Conservation (phyloP, 2,113 vertebrate species). For the Hippolais icterina region DNA sequence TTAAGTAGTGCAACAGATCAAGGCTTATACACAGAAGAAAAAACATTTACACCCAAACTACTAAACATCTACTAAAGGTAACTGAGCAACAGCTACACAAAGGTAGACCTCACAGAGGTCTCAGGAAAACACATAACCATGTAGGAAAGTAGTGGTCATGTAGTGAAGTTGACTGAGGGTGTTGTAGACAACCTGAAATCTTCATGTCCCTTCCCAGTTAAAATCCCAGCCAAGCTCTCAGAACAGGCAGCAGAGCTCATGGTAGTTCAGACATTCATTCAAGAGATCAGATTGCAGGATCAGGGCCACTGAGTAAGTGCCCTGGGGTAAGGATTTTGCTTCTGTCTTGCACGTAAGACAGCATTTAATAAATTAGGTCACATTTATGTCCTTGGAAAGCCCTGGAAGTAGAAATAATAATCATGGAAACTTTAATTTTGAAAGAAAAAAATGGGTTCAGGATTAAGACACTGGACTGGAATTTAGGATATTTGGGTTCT, state of each 20-base stretch:
- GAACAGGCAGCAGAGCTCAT: background rate
- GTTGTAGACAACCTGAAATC: background rate
- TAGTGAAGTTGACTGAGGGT: background rate
- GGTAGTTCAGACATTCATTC: constrained; percentile 28
- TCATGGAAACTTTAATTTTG: background rate
- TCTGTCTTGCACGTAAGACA: background rate
- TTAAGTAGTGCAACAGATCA: background rate
- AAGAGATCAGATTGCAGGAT: constrained; percentile 24
- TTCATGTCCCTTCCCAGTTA: background rate
- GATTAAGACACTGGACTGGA: background rate
- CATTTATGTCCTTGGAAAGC: constrained; percentile 3
- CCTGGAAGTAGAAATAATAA: background rate
- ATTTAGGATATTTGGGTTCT: background rate
- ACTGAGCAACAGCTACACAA: background rate
- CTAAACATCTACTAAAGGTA: background rate
- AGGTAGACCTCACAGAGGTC: background rate
- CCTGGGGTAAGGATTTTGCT: constrained; percentile 37
- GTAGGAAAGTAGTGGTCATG: background rate
- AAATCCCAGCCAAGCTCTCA: background rate
- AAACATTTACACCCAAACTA: background rate
- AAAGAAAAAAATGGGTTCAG: background rate
- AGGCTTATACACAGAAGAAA: background rate
- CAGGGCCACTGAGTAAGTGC: background rate
- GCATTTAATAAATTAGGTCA: constrained; percentile 43
- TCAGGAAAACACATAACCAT: background rate